Evolutionary conservation across 1,140 invertebrate species (phyloP).

Genomic region (Anastrepha obliqua): DNA sequence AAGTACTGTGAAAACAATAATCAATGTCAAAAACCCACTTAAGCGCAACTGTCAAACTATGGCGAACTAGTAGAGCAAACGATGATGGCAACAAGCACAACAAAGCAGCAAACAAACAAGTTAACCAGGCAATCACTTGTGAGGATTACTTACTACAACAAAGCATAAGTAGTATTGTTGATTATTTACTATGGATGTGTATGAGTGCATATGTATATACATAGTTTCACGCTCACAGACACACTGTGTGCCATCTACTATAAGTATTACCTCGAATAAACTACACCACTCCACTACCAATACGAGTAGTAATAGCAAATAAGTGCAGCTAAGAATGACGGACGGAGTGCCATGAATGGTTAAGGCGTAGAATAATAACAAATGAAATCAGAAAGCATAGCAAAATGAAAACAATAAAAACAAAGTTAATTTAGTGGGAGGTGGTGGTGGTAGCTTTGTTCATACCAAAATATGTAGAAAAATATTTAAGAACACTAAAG

Average conservation of each 20-base stretch:
- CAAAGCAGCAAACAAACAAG: constrained; percentile 25
- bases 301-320: not conserved
- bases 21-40: constrained; percentile 50
- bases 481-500: not conserved
- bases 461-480: not conserved
- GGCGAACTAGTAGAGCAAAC: not conserved
- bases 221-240: not conserved
- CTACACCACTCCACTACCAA: not conserved
- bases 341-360: not conserved
- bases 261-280: not conserved
- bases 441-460: not conserved
- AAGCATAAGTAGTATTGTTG: not conserved
- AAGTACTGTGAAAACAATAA: constrained; percentile 34
- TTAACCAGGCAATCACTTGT: constrained; percentile 42
- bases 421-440: constrained; percentile 16
- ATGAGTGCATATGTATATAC: not conserved
- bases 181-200: not conserved
- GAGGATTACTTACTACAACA: not conserved
- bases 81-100: not conserved
- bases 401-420: not conserved
- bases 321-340: constrained; percentile 33
- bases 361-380: not conserved
- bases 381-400: not conserved
- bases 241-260: not conserved
- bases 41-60: constrained; percentile 27